These are phyloP conservation scores for Procambarus clarkii DNA, from an alignment of 1,140 invertebrate species.

Conservation along the genomic window DNA sequence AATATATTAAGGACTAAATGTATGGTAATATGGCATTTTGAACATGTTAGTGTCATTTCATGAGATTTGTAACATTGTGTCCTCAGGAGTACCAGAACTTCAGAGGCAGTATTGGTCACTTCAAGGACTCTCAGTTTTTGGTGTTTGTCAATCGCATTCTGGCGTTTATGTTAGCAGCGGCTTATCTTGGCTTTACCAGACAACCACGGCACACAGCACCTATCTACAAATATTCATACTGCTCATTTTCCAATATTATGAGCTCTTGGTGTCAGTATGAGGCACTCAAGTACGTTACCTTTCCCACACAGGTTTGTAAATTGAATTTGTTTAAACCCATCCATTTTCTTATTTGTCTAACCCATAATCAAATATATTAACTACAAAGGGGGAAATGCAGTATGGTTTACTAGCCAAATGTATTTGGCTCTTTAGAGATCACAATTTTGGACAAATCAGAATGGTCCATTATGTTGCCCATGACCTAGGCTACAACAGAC, in stretches of 20 bases:
- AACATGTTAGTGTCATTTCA: not conserved
- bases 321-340: no score
- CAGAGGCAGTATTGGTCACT: slow-evolving; percentile 73
- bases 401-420: no score
- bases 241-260: slow-evolving; percentile 98
- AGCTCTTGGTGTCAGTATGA: slow-evolving; percentile 99
- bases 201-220: slow-evolving; percentile 88
- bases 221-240: slow-evolving; percentile 96
- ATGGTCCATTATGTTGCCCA: no score
- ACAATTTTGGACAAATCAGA: no score
- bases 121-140: slow-evolving; percentile 79
- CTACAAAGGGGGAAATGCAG: no score
- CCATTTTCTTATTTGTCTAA: no score
- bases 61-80: not conserved
- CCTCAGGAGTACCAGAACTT: slow-evolving; percentile 61
- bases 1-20: not conserved
- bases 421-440: no score
- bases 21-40: not conserved
- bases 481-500: no score
- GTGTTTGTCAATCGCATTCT: slow-evolving; percentile 79
- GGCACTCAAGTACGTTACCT: slow-evolving; percentile 98
- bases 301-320: slow-evolving; percentile 91
- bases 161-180: slow-evolving; percentile 66
- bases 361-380: no score
- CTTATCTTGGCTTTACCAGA: slow-evolving; percentile 54